Conservation (phyloP, 2,888 invertebrate genomes). For the Lepidochitona cinerea region DNA sequence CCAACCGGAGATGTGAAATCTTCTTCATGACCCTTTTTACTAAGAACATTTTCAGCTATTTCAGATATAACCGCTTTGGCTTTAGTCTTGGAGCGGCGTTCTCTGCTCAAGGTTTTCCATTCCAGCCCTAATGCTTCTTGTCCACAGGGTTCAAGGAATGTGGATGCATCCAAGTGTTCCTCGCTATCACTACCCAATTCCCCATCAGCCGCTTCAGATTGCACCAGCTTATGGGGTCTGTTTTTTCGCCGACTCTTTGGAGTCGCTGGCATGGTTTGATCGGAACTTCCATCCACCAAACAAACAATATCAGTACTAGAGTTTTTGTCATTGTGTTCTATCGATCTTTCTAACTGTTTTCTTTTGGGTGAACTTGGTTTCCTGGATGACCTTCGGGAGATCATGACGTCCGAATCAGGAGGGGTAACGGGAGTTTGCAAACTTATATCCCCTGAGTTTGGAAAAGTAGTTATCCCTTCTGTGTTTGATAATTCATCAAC, state of each 20-base stretch:
- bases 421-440: neutral
- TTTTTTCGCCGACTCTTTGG: neutral
- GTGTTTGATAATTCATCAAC: neutral
- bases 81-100: neutral
- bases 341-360: neutral
- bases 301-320: neutral
- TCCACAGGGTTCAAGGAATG: no score
- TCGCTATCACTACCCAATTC: neutral
- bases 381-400: neutral
- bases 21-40: no score
- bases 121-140: no score
- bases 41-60: no score
- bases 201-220: neutral
- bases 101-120: no score
- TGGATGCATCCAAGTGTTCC: neutral
- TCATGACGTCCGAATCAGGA: neutral
- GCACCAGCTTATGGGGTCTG: constrained; percentile 3
- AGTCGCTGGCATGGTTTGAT: neutral
- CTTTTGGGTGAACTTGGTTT: neutral
- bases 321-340: no score
- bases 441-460: neutral
- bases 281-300: neutral
- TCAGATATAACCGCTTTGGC: neutral
- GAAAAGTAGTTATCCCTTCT: no score
- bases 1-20: no score